phyloP scores from a whole-genome alignment of 30 jellyfish, hydroid and myxozoan species.

The Cassiopea xamachana region DNA sequence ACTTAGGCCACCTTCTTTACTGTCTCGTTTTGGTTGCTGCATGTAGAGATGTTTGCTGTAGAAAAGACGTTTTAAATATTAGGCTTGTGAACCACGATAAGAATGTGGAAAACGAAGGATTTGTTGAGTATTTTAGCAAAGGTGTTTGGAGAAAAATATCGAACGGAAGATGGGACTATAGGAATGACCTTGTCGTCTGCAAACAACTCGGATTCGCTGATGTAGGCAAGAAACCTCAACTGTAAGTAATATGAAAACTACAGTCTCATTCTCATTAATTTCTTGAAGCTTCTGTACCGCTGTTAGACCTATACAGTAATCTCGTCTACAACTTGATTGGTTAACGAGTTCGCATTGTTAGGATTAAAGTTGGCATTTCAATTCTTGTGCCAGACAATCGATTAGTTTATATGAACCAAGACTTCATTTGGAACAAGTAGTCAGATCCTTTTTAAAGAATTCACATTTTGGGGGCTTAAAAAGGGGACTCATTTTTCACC shows the following conservation, averaged over 20 bases:
- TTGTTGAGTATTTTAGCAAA: conserved; percentile 12
- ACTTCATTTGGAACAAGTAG: too few species aligned
- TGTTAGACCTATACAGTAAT: too few species aligned
- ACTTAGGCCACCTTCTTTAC: neutral
- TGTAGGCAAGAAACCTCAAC: conserved; percentile 12
- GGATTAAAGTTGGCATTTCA: too few species aligned
- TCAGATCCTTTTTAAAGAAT: too few species aligned
- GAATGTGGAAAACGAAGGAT: conserved; percentile 20
- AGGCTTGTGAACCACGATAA: conserved; percentile 2
- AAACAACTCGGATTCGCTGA: conserved; percentile 61
- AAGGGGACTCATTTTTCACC: too few species aligned
- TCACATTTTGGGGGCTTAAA: too few species aligned
- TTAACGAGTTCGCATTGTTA: too few species aligned
- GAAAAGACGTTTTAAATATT: neutral
- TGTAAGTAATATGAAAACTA: conserved; percentile 1
- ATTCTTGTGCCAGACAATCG: too few species aligned
- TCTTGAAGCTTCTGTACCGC: too few species aligned
- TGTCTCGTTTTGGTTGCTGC: neutral
- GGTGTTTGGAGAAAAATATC: conserved; percentile 45
- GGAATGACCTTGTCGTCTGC: conserved; percentile 49
- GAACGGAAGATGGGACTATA: conserved; percentile 53
- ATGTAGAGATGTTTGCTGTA: neutral
- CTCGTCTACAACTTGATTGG: too few species aligned
- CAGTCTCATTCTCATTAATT: too few species aligned
- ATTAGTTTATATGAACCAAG: too few species aligned